A percentile compares a stretch with the other conserved stretches of the same genome.
Evolutionary conservation across 1,140 invertebrate genomes (phyloP).

Genomic region (Drosophila repletoides): DNA sequence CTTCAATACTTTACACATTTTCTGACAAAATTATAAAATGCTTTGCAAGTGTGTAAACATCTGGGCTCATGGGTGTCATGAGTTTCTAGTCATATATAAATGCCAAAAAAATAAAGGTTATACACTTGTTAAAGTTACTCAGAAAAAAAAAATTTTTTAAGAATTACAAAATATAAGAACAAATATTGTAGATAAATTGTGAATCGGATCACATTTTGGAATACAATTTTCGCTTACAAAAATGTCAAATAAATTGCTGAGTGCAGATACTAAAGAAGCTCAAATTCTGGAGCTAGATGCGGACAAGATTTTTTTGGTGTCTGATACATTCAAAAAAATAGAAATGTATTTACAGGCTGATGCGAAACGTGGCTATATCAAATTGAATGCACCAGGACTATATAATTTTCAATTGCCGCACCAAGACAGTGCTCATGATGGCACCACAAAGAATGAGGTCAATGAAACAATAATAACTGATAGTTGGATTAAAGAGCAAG

Average conservation of each 20-base stretch:
- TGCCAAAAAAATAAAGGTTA: too few species aligned
- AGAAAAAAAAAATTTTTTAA: too few species aligned
- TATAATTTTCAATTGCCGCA: slow-evolving; percentile 32
- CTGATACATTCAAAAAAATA: slow-evolving; percentile 24
- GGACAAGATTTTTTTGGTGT: slow-evolving; percentile 5
- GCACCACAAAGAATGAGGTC: background rate
- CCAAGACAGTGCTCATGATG: background rate
- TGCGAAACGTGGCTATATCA: background rate
- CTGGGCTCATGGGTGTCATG: too few species aligned
- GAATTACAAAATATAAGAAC: background rate
- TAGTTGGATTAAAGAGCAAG: slow-evolving; percentile 8
- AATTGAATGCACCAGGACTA: slow-evolving; percentile 22
- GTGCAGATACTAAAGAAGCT: background rate
- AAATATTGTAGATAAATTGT: background rate
- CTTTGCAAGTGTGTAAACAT: too few species aligned
- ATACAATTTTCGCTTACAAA: background rate
- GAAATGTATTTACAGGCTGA: slow-evolving; percentile 27
- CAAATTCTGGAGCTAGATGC: background rate
- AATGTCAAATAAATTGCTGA: background rate
- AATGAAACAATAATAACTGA: background rate
- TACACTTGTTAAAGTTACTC: too few species aligned
- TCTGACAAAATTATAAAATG: too few species aligned
- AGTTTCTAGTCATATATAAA: too few species aligned
- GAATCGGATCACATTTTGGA: background rate
- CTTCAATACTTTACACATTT: too few species aligned